Conservation (phyloP, 2,113 vertebrate species). For the Melanostigma gelatinosum region DNA sequence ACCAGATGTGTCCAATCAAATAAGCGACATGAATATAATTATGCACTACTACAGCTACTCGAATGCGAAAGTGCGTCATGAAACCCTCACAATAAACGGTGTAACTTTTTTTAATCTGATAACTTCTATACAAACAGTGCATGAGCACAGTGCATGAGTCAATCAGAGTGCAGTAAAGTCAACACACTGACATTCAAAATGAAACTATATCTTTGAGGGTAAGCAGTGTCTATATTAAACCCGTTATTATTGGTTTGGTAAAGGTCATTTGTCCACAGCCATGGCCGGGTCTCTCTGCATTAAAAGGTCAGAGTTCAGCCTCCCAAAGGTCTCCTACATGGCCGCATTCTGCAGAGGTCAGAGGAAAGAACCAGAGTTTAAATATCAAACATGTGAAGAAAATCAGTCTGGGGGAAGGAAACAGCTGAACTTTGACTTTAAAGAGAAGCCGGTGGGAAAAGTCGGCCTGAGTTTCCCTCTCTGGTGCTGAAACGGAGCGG, state of each 20-base stretch:
- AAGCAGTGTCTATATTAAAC: slow-evolving; percentile 78
- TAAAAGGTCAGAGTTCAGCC: slow-evolving; percentile 82
- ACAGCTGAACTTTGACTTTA: slow-evolving; percentile 42
- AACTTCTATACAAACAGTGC: neutral
- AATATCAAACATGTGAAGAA: slow-evolving; percentile 26
- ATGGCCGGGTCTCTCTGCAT: slow-evolving; percentile 28
- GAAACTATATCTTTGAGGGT: slow-evolving; percentile 76
- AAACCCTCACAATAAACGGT: neutral
- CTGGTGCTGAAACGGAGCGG: slow-evolving; percentile 8
- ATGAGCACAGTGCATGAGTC: slow-evolving; percentile 1
- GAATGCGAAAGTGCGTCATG: neutral
- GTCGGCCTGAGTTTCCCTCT: neutral
- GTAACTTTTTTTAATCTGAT: neutral
- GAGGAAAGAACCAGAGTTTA: slow-evolving; percentile 11
- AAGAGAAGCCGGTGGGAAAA: slow-evolving; percentile 12
- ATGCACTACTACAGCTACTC: neutral
- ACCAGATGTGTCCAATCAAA: neutral
- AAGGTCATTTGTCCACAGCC: slow-evolving; percentile 73
- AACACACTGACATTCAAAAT: slow-evolving; percentile 74
- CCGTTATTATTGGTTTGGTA: slow-evolving; percentile 60
- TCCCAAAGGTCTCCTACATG: slow-evolving; percentile 71
- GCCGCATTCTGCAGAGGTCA: slow-evolving; percentile 74
- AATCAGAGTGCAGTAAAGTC: slow-evolving; percentile 41
- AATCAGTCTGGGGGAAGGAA: neutral
- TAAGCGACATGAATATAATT: neutral